Base-by-base conservation (phyloP, 2,888 invertebrate genomes). In the Eupithecia inturbata region DNA sequence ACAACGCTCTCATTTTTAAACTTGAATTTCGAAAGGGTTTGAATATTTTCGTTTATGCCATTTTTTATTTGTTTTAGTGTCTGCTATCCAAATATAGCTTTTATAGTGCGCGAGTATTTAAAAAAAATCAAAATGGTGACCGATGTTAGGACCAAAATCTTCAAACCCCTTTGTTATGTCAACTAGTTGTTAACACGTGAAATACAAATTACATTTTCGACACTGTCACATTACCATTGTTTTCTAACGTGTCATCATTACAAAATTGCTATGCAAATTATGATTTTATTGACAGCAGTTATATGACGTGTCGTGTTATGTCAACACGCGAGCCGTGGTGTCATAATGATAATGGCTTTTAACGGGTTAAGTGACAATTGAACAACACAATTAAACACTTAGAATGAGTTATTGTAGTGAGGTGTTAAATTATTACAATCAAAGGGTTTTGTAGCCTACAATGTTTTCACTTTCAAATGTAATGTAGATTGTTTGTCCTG, bases 251-350 rank as follows among this genome's bases (percentile, higher is more conserved):
- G 70, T 49, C 71, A 71, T 73, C 67, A 72, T 79, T 79, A 68
- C 74, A 72, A 76, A 67, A 79, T 75, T 71, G 72, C 41, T 67
- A 76, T 78, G 73, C 75, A 73, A 78, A 79, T 78, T 68, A 71
- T 71, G 66, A 68, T 76, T 77, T 75, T 76, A 79, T 77, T 72
- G 78, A 71, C 77, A 77, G 74, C 72, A 67, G 72, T 76, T 77
- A 68, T 62, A 77, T 78, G 78, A 77, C 77, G 77, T 80, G 75
- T 70, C 53, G 63, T 67, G 72, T 77, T 79, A 78, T 78, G 78
- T 80, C 78, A 79, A 80, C 77, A 73, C 49, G 62, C 60, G 62
- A 74, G 69, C 71, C 69, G 73, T 76, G 73, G 70, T 74, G 75
- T 66, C 73, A 76, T 73, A 72, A 70, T 71, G 53, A 53, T 72